Evolutionary conservation across 2,797 vertebrate genomes (phyloP).

Genomic region (Hydrolagus colliei): DNA sequence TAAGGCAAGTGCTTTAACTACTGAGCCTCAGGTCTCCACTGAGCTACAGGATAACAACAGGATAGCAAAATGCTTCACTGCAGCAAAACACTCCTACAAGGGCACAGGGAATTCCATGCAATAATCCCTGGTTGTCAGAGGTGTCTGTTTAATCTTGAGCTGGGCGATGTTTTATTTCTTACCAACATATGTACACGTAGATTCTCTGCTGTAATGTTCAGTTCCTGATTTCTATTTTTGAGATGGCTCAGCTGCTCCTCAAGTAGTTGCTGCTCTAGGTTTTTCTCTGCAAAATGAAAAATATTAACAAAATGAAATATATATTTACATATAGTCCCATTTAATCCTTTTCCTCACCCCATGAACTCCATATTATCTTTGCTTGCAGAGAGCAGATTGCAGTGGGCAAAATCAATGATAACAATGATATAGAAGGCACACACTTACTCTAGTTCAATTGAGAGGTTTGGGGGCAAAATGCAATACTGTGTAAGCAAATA

Average conservation of each 20-base stretch:
- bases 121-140: background rate
- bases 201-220: conserved; percentile 23
- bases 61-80: background rate
- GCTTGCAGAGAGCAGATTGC: no score
- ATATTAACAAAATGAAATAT: conserved; percentile 3
- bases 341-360: background rate
- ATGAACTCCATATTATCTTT: background rate
- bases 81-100: background rate
- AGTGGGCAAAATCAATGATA: no score
- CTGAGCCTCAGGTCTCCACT: no score
- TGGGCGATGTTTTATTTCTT: conserved; percentile 2
- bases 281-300: conserved; percentile 18
- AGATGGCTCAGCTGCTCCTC: conserved; percentile 26
- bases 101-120: background rate
- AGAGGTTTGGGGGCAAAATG: no score
- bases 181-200: conserved; percentile 24
- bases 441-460: no score
- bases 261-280: conserved; percentile 14
- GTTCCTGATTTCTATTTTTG: conserved; percentile 21
- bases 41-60: background rate
- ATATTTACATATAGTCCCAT: background rate
- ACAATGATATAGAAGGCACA: no score
- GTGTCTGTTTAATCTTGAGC: background rate
- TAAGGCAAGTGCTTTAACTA: no score
- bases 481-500: no score